Percentiles rank a stretch among this genome's conserved stretches.
Evolutionary conservation across 2,888 invertebrate genomes (phyloP).

Genomic region (Celastrina argiolus): DNA sequence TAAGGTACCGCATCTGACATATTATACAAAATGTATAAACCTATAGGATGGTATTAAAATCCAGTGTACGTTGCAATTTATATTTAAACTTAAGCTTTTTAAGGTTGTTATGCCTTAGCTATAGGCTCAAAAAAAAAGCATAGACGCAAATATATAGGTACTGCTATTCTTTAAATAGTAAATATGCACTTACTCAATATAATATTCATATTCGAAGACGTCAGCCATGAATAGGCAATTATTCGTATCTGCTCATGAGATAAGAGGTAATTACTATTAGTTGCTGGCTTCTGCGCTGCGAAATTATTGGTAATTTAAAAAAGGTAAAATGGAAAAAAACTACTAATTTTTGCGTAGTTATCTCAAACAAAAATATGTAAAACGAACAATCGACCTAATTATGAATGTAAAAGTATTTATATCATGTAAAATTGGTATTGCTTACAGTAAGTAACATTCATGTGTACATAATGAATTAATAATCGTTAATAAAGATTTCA

Average conservation of each 20-base stretch:
- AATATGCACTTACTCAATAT: neutral
- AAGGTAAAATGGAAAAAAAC: too few species aligned
- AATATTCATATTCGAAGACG: neutral
- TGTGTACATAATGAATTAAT: neutral
- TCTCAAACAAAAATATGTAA: too few species aligned
- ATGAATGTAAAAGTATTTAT: too few species aligned
- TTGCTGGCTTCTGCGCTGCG: neutral
- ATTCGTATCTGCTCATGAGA: neutral
- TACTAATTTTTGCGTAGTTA: too few species aligned
- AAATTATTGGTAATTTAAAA: neutral
- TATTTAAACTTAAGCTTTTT: too few species aligned
- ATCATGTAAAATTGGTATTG: neutral
- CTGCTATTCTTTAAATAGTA: neutral
- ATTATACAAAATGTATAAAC: too few species aligned
- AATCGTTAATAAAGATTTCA: neutral
- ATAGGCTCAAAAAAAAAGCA: too few species aligned
- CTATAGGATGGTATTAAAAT: too few species aligned
- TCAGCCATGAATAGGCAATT: constrained; percentile 8
- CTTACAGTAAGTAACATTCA: neutral
- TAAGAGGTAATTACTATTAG: neutral
- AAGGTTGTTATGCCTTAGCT: too few species aligned
- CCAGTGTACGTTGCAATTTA: too few species aligned
- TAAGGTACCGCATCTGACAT: too few species aligned
- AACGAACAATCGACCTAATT: too few species aligned
- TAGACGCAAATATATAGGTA: neutral